Percentiles rank a stretch among this genome's conserved stretches.
Conservation (phyloP, 2,797 vertebrate species). For the Chelmon rostratus region DNA sequence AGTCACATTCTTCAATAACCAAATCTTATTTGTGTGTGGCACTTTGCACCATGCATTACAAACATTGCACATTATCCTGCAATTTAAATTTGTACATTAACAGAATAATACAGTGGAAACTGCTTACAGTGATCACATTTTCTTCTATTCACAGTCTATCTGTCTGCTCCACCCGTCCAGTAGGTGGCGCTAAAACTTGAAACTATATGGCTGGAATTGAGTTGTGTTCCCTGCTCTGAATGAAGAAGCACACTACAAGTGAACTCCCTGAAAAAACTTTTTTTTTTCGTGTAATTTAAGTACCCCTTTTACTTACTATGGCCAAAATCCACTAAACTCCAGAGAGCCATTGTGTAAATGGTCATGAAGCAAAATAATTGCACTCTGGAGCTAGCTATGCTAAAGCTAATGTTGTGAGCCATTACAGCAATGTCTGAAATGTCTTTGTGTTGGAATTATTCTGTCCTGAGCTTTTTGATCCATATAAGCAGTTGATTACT, state of each 20-base stretch:
- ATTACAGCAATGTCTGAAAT: background rate
- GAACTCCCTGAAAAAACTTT: slow-evolving; percentile 80
- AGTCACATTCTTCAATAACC: no score
- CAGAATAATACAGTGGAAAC: no score
- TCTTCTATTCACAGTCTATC: no score
- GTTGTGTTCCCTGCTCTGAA: background rate
- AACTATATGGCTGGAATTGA: slow-evolving; percentile 46
- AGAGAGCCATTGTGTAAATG: slow-evolving; percentile 89
- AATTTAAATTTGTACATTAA: no score
- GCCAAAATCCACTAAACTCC: slow-evolving; percentile 90
- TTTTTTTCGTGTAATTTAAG: slow-evolving; percentile 86
- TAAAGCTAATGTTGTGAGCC: slow-evolving; percentile 45
- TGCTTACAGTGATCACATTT: no score
- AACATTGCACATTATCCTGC: no score
- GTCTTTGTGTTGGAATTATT: no score
- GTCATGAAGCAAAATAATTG: background rate
- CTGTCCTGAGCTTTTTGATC: no score
- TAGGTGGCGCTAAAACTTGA: slow-evolving; percentile 62
- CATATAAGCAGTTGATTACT: no score
- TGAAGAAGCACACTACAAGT: slow-evolving; percentile 78
- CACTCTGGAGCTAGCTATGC: slow-evolving; percentile 29
- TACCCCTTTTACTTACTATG: slow-evolving; percentile 86
- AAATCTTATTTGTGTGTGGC: no score
- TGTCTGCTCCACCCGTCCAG: slow-evolving; percentile 55
- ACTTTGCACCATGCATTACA: no score